Percentiles rank a stretch among this genome's conserved stretches.
Evolutionary conservation across 2,113 vertebrate genomes (phyloP).

Genomic region (Beaufortia kweichowensis): DNA sequence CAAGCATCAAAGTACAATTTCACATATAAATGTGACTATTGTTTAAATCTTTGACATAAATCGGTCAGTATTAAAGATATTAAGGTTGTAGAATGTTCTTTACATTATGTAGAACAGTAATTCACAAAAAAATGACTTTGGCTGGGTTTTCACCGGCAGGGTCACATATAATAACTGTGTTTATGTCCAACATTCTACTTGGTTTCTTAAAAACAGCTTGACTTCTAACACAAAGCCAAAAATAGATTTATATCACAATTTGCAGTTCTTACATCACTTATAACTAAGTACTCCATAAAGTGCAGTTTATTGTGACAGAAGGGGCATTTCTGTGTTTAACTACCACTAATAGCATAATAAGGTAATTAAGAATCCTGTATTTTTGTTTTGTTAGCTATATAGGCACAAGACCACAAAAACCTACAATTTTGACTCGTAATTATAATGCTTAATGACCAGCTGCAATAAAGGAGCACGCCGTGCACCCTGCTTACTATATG

Average conservation of each 20-base stretch:
- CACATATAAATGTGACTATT: no score
- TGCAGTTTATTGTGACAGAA: not conserved
- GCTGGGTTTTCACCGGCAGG: no score
- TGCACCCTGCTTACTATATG: constrained; percentile 36
- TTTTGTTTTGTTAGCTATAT: constrained; percentile 25
- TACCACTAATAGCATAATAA: constrained; percentile 20
- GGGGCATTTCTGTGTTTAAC: constrained; percentile 12
- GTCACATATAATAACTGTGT: no score
- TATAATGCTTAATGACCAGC: constrained; percentile 38
- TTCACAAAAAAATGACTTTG: no score
- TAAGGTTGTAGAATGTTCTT: no score
- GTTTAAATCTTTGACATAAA: no score
- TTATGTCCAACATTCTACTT: not conserved
- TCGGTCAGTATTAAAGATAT: no score
- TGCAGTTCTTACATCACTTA: not conserved
- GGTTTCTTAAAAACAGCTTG: not conserved
- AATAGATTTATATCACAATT: no score
- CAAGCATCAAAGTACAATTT: no score
- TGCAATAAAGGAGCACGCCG: constrained; percentile 26
- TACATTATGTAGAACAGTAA: no score
- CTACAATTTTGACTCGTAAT: constrained; percentile 30
- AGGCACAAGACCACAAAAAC: constrained; percentile 1
- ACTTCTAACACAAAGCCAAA: not conserved
- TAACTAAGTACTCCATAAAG: no score
- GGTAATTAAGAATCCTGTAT: constrained; percentile 17